phyloP scores from a whole-genome alignment of 2,888 invertebrate species.

The Melinaea menophilus region DNA sequence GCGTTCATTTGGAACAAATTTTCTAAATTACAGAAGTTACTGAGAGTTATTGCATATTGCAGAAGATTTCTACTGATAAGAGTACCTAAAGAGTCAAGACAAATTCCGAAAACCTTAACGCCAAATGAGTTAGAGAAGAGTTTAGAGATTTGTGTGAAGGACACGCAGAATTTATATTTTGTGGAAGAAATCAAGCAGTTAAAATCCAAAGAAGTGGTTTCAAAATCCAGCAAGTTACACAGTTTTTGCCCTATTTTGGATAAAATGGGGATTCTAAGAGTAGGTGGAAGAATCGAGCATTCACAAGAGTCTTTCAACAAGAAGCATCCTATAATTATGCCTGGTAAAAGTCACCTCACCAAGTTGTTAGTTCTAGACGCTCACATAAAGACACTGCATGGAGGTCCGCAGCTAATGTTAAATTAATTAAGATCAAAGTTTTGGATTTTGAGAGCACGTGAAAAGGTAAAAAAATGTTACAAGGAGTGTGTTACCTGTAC shows the following conservation, averaged over 20 bases:
- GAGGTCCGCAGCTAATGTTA: conserved; percentile 30
- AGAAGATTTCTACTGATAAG: conserved; percentile 8
- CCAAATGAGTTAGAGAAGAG: too few relatives aligned
- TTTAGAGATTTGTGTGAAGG: too few relatives aligned
- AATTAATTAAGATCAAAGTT: conserved; percentile 27
- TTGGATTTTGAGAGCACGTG: conserved; percentile 24
- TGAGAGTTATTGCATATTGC: conserved; percentile 19
- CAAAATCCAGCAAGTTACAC: too few relatives aligned
- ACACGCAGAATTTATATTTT: too few relatives aligned
- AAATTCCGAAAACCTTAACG: not conserved
- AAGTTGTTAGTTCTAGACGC: conserved; percentile 32
- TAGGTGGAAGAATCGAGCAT: conserved; percentile 33
- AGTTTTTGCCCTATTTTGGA: conserved; percentile 31
- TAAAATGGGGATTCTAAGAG: conserved; percentile 29
- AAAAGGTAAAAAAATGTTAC: too few relatives aligned
- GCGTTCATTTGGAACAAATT: not conserved
- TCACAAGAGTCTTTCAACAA: conserved; percentile 19
- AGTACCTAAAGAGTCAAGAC: not conserved
- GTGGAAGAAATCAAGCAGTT: too few relatives aligned
- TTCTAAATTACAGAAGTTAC: conserved; percentile 2
- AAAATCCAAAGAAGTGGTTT: too few relatives aligned
- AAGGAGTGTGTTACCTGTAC: too few relatives aligned
- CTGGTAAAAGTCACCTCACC: conserved; percentile 29
- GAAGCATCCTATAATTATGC: conserved; percentile 35
- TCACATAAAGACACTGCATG: conserved; percentile 32